phyloP scores from a whole-genome alignment of 2,797 vertebrate species.

The Chaetophractus vellerosus region DNA sequence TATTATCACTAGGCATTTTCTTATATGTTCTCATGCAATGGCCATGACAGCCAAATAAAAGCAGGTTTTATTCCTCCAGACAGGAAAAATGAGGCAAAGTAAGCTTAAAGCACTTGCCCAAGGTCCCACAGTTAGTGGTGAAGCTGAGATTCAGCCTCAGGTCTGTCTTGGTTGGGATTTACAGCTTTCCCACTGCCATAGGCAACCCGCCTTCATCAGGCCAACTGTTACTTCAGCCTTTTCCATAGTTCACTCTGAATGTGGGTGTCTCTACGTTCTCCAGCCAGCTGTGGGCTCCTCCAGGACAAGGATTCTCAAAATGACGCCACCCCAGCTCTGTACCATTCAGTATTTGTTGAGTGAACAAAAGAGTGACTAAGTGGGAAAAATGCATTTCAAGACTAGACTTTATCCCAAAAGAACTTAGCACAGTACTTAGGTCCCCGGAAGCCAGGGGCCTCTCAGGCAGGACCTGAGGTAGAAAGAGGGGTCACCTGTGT shows the following conservation, averaged over 20 bases:
- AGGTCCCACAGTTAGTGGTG: background rate
- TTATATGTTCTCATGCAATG: slow-evolving; percentile 3
- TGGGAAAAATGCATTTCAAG: slow-evolving; percentile 46
- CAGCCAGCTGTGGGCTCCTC: background rate
- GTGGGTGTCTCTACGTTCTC: background rate
- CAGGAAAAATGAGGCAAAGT: slow-evolving; percentile 35
- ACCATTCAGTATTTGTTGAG: background rate
- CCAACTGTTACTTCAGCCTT: background rate
- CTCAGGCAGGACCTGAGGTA: background rate
- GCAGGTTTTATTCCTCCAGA: slow-evolving; percentile 42
- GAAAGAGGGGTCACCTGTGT: background rate
- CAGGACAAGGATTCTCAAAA: slow-evolving; percentile 39
- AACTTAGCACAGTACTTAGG: slow-evolving; percentile 20
- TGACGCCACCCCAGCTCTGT: background rate
- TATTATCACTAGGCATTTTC: slow-evolving; percentile 22
- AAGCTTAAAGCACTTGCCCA: slow-evolving; percentile 45
- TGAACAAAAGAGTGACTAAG: slow-evolving; percentile 16
- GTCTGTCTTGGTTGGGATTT: background rate
- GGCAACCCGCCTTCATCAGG: background rate
- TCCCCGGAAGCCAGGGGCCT: background rate
- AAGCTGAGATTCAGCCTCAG: slow-evolving; percentile 50
- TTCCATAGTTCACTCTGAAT: background rate
- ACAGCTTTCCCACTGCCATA: background rate
- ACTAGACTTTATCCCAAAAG: background rate
- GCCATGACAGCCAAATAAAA: background rate